Evolutionary conservation across 2,888 invertebrate genomes (phyloP).

Genomic region (Melanargia galathea): DNA sequence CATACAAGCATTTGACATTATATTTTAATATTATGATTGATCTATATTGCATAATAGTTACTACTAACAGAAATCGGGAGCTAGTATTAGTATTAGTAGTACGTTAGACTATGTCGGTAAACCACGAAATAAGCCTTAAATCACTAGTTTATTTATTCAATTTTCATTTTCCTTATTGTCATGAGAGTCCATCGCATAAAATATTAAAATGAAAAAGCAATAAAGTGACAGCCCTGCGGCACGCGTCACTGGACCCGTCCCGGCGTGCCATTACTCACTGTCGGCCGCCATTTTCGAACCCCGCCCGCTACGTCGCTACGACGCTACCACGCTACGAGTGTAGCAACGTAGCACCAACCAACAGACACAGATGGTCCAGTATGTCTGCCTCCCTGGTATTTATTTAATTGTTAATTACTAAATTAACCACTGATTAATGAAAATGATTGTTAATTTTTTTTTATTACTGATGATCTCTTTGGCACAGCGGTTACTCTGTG

Average conservation of each 20-base stretch:
- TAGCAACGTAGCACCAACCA: slow-evolving; percentile 41
- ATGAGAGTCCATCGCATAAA: slow-evolving; percentile 29
- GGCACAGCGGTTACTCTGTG: neutral
- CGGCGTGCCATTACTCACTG: slow-evolving; percentile 79
- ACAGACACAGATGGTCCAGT: slow-evolving; percentile 6
- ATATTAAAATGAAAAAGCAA: slow-evolving; percentile 27
- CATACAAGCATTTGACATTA: no score
- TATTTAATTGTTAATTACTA: slow-evolving; percentile 31
- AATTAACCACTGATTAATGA: neutral
- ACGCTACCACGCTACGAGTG: slow-evolving; percentile 62
- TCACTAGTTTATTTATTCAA: slow-evolving; percentile 17
- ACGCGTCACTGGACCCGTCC: slow-evolving; percentile 81
- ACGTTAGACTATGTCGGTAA: no score
- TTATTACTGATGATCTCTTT: neutral
- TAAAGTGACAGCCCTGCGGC: slow-evolving; percentile 65
- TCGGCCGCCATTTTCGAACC: slow-evolving; percentile 79
- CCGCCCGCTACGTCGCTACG: slow-evolving; percentile 73
- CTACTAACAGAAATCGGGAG: neutral
- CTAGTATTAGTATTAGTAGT: no score
- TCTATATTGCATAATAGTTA: neutral
- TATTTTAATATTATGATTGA: no score
- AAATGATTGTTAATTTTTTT: neutral
- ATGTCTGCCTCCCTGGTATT: slow-evolving; percentile 44
- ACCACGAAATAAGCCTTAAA: no score
- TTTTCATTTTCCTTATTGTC: slow-evolving; percentile 23